Percentiles rank a stretch among this genome's conserved stretches.
Evolutionary conservation across 2,113 vertebrate species (phyloP).

Genomic region (Todiramphus chloris): DNA sequence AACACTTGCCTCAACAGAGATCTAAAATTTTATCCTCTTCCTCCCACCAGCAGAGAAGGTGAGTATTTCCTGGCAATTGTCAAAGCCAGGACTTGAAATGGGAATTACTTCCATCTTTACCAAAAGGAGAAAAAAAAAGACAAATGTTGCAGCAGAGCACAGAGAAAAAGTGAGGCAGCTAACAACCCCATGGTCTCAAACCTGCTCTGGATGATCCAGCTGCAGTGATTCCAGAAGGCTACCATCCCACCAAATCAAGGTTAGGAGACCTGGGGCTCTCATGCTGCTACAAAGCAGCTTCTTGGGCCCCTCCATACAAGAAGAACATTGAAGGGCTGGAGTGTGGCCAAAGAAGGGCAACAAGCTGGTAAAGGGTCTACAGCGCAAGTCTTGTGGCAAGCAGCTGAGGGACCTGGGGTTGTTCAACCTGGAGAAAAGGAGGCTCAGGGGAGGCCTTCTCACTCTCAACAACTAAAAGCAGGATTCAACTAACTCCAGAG

Average conservation of each 20-base stretch:
- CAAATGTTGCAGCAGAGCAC: background rate
- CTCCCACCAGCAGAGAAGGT: background rate
- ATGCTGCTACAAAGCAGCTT: rapidly evolving
- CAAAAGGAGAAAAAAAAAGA: no score
- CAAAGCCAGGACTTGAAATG: background rate
- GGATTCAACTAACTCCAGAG: background rate
- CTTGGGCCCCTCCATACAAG: background rate
- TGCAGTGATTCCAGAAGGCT: background rate
- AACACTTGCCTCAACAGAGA: background rate
- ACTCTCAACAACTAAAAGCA: background rate
- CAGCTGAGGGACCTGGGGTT: background rate
- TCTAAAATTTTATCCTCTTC: constrained; percentile 1
- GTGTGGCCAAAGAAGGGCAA: background rate
- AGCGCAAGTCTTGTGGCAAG: background rate
- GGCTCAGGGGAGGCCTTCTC: background rate
- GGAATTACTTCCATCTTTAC: background rate
- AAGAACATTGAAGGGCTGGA: background rate
- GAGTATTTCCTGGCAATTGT: background rate
- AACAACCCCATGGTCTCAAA: background rate
- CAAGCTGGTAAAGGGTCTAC: background rate
- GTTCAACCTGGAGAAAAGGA: background rate
- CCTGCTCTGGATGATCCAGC: background rate
- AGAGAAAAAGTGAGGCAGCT: background rate
- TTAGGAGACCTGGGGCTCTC: background rate
- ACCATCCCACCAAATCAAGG: background rate